Evolutionary conservation across 2,113 vertebrate genomes (phyloP).

Genomic region (Protomyctophum bolini): DNA sequence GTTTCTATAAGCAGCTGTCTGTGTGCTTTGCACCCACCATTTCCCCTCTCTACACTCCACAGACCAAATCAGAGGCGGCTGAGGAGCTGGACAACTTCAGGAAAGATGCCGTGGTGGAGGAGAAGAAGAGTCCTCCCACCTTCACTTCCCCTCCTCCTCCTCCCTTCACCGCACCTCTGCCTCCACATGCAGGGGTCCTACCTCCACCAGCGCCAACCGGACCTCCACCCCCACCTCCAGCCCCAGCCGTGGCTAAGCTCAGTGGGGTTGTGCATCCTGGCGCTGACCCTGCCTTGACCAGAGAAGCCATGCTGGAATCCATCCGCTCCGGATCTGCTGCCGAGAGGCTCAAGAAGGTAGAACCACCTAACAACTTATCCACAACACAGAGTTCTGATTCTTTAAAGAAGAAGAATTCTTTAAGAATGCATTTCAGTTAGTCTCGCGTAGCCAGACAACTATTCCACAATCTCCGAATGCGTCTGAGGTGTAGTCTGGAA

Average conservation of each 20-base stretch:
- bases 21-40: neutral
- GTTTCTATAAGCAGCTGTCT: conserved; percentile 1
- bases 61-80: conserved; percentile 86
- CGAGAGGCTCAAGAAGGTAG: conserved; percentile 89
- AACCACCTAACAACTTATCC: neutral
- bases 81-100: conserved; percentile 79
- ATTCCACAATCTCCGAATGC: no score
- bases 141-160: conserved; percentile 37
- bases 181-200: conserved; percentile 33
- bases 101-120: conserved; percentile 27
- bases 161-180: conserved; percentile 36
- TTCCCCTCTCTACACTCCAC: conserved; percentile 19
- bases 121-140: conserved; percentile 33
- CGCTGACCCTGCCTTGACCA: conserved; percentile 64
- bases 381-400: neutral
- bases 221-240: conserved; percentile 54
- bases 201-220: conserved; percentile 35
- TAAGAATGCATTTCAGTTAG: no score
- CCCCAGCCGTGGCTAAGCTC: conserved; percentile 41
- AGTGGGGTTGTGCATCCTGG: conserved; percentile 37
- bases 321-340: conserved; percentile 92
- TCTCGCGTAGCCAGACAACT: no score
- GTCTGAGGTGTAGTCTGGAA: no score
- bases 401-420: no score
- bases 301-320: conserved; percentile 89